phyloP scores from a whole-genome alignment of 1,140 invertebrate species.

The Temnothorax longispinosus region DNA sequence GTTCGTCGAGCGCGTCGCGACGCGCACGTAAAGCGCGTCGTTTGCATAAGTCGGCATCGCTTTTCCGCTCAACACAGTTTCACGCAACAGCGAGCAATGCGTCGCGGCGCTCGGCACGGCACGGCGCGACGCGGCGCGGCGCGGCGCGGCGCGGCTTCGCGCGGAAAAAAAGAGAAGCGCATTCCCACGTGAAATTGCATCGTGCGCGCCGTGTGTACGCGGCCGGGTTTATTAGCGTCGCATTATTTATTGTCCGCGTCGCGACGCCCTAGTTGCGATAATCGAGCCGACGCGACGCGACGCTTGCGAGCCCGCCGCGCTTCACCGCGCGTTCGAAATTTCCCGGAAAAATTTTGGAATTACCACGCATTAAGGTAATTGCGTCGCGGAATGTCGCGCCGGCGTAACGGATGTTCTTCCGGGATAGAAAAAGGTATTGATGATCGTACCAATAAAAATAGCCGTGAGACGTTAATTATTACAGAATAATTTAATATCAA shows the following conservation, averaged over 20 bases:
- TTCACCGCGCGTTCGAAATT: constrained; percentile 38
- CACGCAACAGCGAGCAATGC: constrained; percentile 54
- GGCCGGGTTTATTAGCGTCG: constrained; percentile 59
- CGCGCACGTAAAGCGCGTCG: constrained; percentile 54
- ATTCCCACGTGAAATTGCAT: constrained; percentile 62
- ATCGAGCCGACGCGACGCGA: constrained; percentile 38
- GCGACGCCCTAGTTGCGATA: constrained; percentile 61
- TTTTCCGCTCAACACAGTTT: constrained; percentile 62
- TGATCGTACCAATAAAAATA: neutral
- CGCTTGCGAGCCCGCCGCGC: neutral
- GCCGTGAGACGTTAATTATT: constrained; percentile 10
- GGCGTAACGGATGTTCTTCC: constrained; percentile 4
- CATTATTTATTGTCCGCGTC: constrained; percentile 60
- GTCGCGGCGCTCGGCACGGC: constrained; percentile 16
- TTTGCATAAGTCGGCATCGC: constrained; percentile 62
- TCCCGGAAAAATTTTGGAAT: constrained; percentile 41
- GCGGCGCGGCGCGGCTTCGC: constrained; percentile 16
- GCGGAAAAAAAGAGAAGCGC: constrained; percentile 56
- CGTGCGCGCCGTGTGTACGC: constrained; percentile 50
- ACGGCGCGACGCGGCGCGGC: neutral
- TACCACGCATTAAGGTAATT: constrained; percentile 43
- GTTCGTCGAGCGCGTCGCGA: constrained; percentile 48
- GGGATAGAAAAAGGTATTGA: neutral
- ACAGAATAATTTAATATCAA: neutral
- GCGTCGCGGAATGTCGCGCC: neutral